Evolutionary conservation across 2,113 vertebrate genomes (phyloP), one percentile per base, ranked within the genome.

Genomic region (Syngnathoides biaculeatus): DNA sequence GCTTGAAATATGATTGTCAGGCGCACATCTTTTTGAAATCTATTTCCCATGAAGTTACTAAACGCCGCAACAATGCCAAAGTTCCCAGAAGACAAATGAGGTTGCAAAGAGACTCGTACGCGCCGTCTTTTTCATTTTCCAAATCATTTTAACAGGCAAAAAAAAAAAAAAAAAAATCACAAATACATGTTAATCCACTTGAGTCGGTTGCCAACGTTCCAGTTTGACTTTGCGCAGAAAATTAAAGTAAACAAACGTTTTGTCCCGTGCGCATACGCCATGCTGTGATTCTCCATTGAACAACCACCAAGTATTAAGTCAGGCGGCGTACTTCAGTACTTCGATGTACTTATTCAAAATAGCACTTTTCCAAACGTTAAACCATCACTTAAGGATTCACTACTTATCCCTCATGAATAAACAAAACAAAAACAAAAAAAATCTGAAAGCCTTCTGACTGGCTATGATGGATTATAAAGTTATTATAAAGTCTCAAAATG

Each of bases 111-210:
- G 82, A 85, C 81, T 77, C 64, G 40, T 73, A 79, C 52, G 74
- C 78, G 67, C 79, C 72, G 71, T n/a, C 63, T 81, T 66, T 78
- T 81, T n/a, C n/a, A 77, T 85, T 85, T 81, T 77, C 69, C n/a
- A 75, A 77, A 77, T 79, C 68, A 69, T 74, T 83, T 77, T 72
- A 60, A 73, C 58, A 80, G 26, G 20, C 61, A 6, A 6, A 6
- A 71, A 67, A 78, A 68, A 63, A 20, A 30, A 40, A 68, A 68
- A 73, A 55, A 47, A 59, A 72, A 79, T 74, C 66, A 72, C 76
- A 74, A 62, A 75, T 72, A 82, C 65, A 77, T 79, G 84, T 87
- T 84, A 81, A 84, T 83, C 76, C 75, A 57, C 65, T 81, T 70
- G 71, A 43, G 68, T 74, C 68, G 71, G 74, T 75, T 70, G 75